phyloP scores from a whole-genome alignment of 1,140 invertebrate species.

The Drosophila ogumai region DNA sequence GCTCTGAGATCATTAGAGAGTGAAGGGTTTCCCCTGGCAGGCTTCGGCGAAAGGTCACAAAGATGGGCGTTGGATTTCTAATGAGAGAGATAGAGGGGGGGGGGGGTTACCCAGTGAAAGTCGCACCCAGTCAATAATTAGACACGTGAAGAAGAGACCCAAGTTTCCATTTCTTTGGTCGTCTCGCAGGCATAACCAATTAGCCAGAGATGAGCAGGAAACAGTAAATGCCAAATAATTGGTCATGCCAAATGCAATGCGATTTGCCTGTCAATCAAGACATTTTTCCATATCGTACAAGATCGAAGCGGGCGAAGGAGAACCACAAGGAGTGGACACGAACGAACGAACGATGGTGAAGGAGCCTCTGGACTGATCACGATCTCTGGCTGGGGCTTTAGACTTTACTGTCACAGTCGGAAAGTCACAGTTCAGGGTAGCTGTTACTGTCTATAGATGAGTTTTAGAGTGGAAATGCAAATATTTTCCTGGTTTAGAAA shows the following conservation, averaged over 20 bases:
- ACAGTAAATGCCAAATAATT: slow-evolving; percentile 57
- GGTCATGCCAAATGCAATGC: slow-evolving; percentile 51
- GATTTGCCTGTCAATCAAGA: slow-evolving; percentile 46
- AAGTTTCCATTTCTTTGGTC: slow-evolving; percentile 28
- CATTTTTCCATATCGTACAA: slow-evolving; percentile 27
- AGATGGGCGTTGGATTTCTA: slow-evolving; percentile 2
- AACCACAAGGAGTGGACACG: neutral
- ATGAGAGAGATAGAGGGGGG: slow-evolving; percentile 4
- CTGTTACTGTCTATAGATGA: slow-evolving; percentile 8
- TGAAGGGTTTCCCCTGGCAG: neutral
- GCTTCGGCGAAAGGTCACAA: neutral
- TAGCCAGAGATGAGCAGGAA: slow-evolving; percentile 42
- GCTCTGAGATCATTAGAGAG: slow-evolving; percentile 41
- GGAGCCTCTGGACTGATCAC: slow-evolving; percentile 24
- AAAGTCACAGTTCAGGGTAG: neutral
- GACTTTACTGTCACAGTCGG: slow-evolving; percentile 8
- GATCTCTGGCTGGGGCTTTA: slow-evolving; percentile 9
- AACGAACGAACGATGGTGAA: neutral
- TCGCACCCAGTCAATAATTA: slow-evolving; percentile 58
- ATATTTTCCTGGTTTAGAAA: slow-evolving; percentile 6
- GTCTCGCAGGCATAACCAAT: slow-evolving; percentile 34
- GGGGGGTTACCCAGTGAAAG: slow-evolving; percentile 56
- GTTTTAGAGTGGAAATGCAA: slow-evolving; percentile 5
- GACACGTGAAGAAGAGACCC: slow-evolving; percentile 14
- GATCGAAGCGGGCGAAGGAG: neutral